phyloP scores from a whole-genome alignment of 2,888 invertebrate species.

The Agriopis leucophaearia region DNA sequence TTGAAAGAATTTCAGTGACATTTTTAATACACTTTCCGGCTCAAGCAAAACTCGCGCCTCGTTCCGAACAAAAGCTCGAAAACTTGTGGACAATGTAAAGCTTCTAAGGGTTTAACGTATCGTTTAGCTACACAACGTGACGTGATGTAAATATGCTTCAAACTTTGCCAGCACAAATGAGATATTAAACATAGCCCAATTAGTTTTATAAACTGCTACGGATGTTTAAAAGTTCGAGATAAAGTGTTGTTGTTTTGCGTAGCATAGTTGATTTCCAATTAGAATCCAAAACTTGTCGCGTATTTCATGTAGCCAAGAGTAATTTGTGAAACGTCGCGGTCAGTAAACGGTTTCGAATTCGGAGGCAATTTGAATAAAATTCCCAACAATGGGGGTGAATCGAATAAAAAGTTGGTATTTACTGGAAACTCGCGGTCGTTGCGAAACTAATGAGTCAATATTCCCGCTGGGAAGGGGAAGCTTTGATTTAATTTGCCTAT shows the following conservation, averaged over 20 bases:
- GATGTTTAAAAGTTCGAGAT: constrained; percentile 52
- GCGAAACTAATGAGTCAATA: constrained; percentile 45
- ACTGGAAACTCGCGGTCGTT: constrained; percentile 47
- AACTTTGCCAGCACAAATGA: constrained; percentile 20
- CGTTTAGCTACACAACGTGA: not conserved
- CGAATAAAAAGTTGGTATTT: constrained; percentile 60
- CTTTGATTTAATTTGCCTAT: constrained; percentile 48
- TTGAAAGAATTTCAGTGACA: constrained; percentile 35
- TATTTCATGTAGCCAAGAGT: constrained; percentile 67
- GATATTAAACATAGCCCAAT: constrained; percentile 32
- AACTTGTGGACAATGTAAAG: constrained; percentile 26
- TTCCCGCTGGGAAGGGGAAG: constrained; percentile 45
- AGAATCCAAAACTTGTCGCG: constrained; percentile 67
- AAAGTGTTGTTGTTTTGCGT: constrained; percentile 61
- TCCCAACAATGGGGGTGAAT: constrained; percentile 58
- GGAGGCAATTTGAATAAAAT: constrained; percentile 60
- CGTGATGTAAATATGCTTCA: constrained; percentile 9
- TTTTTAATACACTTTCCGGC: constrained; percentile 37
- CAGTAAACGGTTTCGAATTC: constrained; percentile 61
- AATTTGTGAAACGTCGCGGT: constrained; percentile 67
- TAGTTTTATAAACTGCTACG: constrained; percentile 49
- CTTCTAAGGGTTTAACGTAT: constrained; percentile 1
- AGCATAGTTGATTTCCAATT: constrained; percentile 73
- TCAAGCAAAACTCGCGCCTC: constrained; percentile 10
- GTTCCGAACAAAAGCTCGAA: constrained; percentile 28